phyloP scores from a whole-genome alignment of 1,140 invertebrate genomes.

The Eupristina koningsbergeri region DNA sequence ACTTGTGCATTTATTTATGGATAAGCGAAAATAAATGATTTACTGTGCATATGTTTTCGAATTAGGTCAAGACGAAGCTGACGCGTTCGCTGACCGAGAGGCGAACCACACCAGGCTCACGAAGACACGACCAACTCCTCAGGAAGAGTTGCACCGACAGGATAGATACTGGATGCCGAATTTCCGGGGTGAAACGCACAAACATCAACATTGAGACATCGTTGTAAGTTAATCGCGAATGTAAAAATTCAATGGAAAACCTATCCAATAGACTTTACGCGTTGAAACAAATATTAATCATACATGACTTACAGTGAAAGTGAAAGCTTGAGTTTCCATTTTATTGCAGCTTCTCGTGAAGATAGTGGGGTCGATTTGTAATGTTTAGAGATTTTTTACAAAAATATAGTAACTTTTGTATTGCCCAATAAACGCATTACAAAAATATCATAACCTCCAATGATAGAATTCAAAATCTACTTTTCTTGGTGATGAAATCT shows the following conservation, averaged over 20 bases:
- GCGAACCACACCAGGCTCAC: slow-evolving; percentile 55
- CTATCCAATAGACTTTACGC: not conserved
- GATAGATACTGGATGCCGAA: slow-evolving; percentile 52
- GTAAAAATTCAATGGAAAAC: no score
- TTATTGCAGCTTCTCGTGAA: not conserved
- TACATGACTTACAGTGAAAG: not conserved
- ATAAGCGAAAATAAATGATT: not conserved
- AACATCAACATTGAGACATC: slow-evolving; percentile 71
- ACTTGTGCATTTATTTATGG: not conserved
- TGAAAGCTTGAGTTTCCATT: not conserved
- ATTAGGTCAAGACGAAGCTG: slow-evolving; percentile 40
- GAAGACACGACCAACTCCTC: slow-evolving; percentile 52
- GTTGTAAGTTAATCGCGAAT: slow-evolving; percentile 55
- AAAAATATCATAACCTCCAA: not conserved
- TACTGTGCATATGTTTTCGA: not conserved
- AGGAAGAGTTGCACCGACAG: slow-evolving; percentile 62
- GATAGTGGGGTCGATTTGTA: not conserved
- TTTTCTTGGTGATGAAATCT: not conserved
- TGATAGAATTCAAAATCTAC: not conserved
- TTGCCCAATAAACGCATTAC: not conserved
- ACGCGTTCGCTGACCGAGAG: slow-evolving; percentile 65
- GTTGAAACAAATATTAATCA: not conserved
- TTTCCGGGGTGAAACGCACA: slow-evolving; percentile 56
- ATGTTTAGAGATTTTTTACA: not conserved
- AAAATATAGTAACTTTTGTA: not conserved